Percentiles rank a stretch among this genome's conserved stretches.
phyloP scores from a whole-genome alignment of 2,797 vertebrate genomes.

The Chloroceryle amazona region DNA sequence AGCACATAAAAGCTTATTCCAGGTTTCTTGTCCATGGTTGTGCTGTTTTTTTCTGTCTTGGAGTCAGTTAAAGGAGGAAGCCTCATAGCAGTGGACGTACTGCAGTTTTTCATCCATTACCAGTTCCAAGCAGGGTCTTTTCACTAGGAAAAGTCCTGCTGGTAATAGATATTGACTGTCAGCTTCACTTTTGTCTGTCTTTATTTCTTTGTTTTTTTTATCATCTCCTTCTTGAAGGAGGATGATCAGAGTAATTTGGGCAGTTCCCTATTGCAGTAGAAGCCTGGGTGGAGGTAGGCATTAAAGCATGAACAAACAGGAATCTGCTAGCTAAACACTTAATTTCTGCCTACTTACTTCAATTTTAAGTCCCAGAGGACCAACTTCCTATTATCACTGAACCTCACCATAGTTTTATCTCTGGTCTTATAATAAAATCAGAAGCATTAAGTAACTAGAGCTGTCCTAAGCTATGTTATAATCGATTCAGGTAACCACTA shows the following conservation, averaged over 20 bases:
- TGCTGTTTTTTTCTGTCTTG: not conserved
- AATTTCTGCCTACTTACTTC: slow-evolving; percentile 56
- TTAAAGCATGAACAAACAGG: slow-evolving; percentile 34
- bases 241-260: not conserved
- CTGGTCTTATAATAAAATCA: slow-evolving; percentile 66
- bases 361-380: slow-evolving; percentile 35
- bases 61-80: not conserved
- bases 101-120: not conserved
- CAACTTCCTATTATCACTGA: slow-evolving; percentile 28
- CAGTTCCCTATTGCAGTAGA: slow-evolving; percentile 3
- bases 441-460: slow-evolving; percentile 53
- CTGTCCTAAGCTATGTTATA: slow-evolving; percentile 18
- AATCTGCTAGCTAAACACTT: slow-evolving; percentile 68
- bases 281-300: not conserved
- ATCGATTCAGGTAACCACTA: slow-evolving; percentile 58
- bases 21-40: not conserved
- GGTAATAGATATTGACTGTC: not conserved
- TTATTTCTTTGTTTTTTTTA: not conserved
- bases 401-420: slow-evolving; percentile 50
- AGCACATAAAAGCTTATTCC: not conserved
- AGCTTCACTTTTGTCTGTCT: not conserved
- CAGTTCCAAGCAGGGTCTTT: not conserved
- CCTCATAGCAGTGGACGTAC: not conserved
- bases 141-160: not conserved
- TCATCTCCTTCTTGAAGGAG: not conserved